Evolutionary conservation across 2,888 invertebrate genomes (phyloP), one percentile per base, ranked within the genome.

Genomic region (Synanthedon andrenaeformis): DNA sequence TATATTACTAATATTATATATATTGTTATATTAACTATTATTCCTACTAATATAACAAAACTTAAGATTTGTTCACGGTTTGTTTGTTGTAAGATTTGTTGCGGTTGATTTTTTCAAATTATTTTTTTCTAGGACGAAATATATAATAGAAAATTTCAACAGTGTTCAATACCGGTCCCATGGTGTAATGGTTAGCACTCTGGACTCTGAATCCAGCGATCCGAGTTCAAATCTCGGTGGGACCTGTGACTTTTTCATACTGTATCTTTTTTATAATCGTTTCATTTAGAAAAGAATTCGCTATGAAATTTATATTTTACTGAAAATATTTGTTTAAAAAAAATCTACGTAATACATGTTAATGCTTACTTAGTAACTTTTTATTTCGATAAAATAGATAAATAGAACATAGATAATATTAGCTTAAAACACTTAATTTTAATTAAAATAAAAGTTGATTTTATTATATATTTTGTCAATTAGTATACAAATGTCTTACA

Each of bases 191-290:
- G 90, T 90, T 87, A 90, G 90, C 90, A 90, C 90, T 90, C 89
- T 90, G 90, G 90, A 90, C 90, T 90, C 86, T 90, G 90, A 90
- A 90, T 90, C 90, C 90, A 90, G 90, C 91, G 91, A 92, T 91
- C 92, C 91, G 91, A 91, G 91, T 92, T 92, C 91, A 91, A 92
- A 91, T 92, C 91, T 92, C 91, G 91, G 92, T 91, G 91, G 91
- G 89, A 91, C 91, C 91, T 83, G 77, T 54, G 11, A 42, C 66
- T 66, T 69, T 66, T 6, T 8, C 12, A 6, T n/a, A 14, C 10
- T 1, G 4, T 23, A 4, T 23, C 23, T 49, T 49, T 11, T 49
- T 11, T 49, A 23, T 23, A 23, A 23, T 23, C 5, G 5, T 19
- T 49, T 19, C 3, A 2, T 12, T 28, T 28, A 28, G 4, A 28